Evolutionary conservation across 2,888 invertebrate genomes (phyloP), one percentile per base, ranked within the genome.

Genomic region (Mesorhabditis belari): DNA sequence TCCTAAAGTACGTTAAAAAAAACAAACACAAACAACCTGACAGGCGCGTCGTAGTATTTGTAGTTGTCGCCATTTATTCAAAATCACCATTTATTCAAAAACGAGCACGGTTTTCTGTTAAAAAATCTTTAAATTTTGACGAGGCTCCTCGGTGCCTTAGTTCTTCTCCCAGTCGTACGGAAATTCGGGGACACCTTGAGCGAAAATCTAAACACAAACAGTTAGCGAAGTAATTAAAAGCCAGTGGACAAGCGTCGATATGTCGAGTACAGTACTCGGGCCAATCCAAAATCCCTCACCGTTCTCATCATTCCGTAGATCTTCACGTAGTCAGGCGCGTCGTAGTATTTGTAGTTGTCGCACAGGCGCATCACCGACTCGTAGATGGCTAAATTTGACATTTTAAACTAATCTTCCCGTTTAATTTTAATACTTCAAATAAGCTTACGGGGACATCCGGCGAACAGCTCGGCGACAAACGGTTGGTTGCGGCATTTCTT

Each of bases 41-140:
- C 71, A 25, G 77, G 77, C 3, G 73, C 68, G 54, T 77, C 77
- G 62, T 77, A 77, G 67, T 77, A 77, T 60, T 72, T 74, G 50
- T 74, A 62, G 26, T 57, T 25, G 60, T 77, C 77, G 44, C 12
- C n/a, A n/a, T n/a, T n/a, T n/a, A n/a, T n/a, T n/a, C n/a, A n/a
- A n/a, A n/a, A n/a, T n/a, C n/a, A n/a, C n/a, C n/a, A n/a, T n/a
- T n/a, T n/a, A n/a, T n/a, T n/a, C n/a, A n/a, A n/a, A n/a, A n/a
- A n/a, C n/a, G n/a, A n/a, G n/a, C n/a, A n/a, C n/a, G n/a, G n/a
- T n/a, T n/a, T n/a, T n/a, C n/a, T n/a, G n/a, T n/a, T n/a, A n/a
- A n/a, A 35, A 35, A 35, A n/a, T 35, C 12, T 35, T 17, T 35
- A n/a, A 35, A 17, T 35, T 35, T 35, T 35, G n/a, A 35, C n/a